phyloP scores from a whole-genome alignment of 2,888 invertebrate genomes.

The Tanypteryx hageni region DNA sequence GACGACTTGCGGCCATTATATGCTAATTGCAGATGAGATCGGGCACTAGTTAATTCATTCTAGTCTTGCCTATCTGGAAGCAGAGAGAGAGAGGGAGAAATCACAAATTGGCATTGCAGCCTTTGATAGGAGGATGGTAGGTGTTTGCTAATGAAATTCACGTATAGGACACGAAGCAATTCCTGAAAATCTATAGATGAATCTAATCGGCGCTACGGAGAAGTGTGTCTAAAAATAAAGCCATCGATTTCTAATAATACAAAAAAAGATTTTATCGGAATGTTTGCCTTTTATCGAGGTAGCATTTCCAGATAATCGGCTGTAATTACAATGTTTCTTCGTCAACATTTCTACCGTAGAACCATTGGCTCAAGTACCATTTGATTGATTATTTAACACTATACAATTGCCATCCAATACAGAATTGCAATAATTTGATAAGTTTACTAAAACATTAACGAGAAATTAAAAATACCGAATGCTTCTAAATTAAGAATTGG shows the following conservation, averaged over 20 bases:
- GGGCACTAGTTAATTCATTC: conserved; percentile 47
- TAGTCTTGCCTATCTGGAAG: background rate
- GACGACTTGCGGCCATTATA: conserved; percentile 57
- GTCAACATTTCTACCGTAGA: too few species aligned
- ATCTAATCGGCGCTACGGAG: background rate
- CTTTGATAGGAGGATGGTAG: background rate
- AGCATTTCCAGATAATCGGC: too few species aligned
- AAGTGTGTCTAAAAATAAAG: background rate
- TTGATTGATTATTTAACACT: too few species aligned
- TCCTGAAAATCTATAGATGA: background rate
- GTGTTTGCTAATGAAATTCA: background rate
- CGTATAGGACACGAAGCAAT: background rate
- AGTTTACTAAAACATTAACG: too few species aligned
- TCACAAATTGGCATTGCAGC: conserved; percentile 48
- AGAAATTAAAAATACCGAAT: too few species aligned
- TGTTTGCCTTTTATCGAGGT: too few species aligned
- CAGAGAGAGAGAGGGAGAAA: conserved; percentile 3
- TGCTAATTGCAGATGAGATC: conserved; percentile 55
- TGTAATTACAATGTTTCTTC: too few species aligned
- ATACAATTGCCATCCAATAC: too few species aligned
- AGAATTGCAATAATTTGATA: too few species aligned
- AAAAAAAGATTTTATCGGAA: too few species aligned
- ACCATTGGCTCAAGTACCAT: too few species aligned
- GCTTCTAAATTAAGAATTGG: too few species aligned
- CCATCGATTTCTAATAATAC: background rate